Evolutionary conservation across 2,113 vertebrate genomes (phyloP), one percentile per base, ranked within the genome.

Genomic region (Lagopus leucura): DNA sequence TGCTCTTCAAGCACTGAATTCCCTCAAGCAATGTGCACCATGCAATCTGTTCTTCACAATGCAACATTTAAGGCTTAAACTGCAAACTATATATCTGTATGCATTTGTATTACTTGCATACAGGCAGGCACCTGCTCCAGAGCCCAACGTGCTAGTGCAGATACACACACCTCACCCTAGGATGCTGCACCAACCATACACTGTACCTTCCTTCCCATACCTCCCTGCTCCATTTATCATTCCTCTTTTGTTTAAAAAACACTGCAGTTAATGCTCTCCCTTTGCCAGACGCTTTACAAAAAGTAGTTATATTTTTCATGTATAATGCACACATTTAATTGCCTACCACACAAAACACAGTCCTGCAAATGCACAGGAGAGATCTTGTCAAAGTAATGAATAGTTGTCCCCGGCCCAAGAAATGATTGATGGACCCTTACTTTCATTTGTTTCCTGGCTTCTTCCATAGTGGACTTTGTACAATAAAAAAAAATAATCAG

Each of bases 391-490:
- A 27, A 89, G 14, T 28, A 77, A 75, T 67, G 76, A 88, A 42
- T 78, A 91, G 88, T 81, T 40, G 55, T 32, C 24, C 38, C 34
- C 21, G 64, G 69, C 61, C 83, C 72, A 81, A 43, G 14, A 47
- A 47, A 55, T 86, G 72, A 77, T 8, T 91, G 85, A 93, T 86
- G 1, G 0, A 64, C 66, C 38, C 21, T 70, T 70, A 45, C 32
- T 90, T 91, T 63, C n/a, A 66, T 88, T 88, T 90, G 32, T 81
- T 93, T 93, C 73, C 72, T 71, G 52, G 32, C 30, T 52, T 81
- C 10, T 13, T 86, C 34, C 47, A 86, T 52, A 65, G 52, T 52
- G 65, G 76, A 86, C 34, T 83, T 86, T 32, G 27, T 52, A 22
- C 50, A 86, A 45, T 54, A 22, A 85, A 88, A 79, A 38, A 38